Base-by-base conservation (phyloP, 2,797 vertebrate genomes). In the Microctenopoma lineatum region DNA sequence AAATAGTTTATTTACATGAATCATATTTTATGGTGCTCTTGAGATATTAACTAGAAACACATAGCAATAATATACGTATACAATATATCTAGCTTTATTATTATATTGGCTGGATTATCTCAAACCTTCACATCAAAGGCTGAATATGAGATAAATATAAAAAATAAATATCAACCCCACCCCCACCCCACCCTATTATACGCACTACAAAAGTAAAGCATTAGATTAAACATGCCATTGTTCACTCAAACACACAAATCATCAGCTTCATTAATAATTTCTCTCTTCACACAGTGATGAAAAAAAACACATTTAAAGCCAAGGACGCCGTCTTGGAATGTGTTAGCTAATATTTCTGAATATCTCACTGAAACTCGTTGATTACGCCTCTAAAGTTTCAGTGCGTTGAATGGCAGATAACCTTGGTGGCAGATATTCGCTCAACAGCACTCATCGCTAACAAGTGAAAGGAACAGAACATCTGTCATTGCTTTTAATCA, bases 401-500 rank as follows among this genome's bases (percentile, higher is more conserved):
- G 29, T 4, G 44, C 10, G 21, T 38, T 75, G 66, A 79, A 73
- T 42, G 52, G 46, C 39, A 65, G 47, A 77, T 70, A 77, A 85
- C 86, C 82, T 87, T 84, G 80, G 73, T 36, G 47, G 73, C 64
- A 69, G 54, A 63, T 42, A 75, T 58, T 85, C 62, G 56, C 25
- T 75, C 52, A 60, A 7, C 62, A 77, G 60, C 74, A 74, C 66
- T 83, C 69, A 61, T 68, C 70, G 75, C 26, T 47, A 60, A 70
- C 48, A 42, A 74, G 69, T 67, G 68, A 78, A 82, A 72, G 77
- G 11, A 67, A 66, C 7, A 32, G 34, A 72, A 70, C 55, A 70
- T 80, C 56, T 65, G 50, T 69, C 58, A 61, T 77, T 81, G 64
- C 50, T 76, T 85, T 81, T 73, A 77, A 82, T 87, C 65, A 70